Conservation (phyloP, 1,140 invertebrate genomes). For the Teleopsis dalmanni region DNA sequence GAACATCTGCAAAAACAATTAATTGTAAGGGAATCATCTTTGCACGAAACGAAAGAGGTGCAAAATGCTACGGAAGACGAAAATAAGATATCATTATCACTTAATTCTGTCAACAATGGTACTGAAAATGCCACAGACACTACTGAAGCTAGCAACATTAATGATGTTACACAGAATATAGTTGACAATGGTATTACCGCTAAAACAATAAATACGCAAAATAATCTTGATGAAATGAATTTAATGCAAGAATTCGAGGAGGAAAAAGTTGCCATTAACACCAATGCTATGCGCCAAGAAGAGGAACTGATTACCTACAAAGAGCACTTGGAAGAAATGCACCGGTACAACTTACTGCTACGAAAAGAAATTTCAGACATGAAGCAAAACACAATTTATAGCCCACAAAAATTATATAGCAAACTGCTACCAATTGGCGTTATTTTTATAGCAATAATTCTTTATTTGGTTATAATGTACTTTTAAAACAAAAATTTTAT, state of each 20-base stretch:
- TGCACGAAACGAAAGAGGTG: too few relatives aligned
- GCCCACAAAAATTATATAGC: constrained; percentile 3
- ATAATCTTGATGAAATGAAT: constrained; percentile 1
- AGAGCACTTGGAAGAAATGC: constrained; percentile 31
- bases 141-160: not conserved
- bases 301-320: constrained; percentile 41
- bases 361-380: constrained; percentile 28
- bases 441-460: constrained; percentile 23
- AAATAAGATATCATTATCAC: too few relatives aligned
- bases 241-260: too few relatives aligned
- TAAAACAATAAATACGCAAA: constrained; percentile 5
- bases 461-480: constrained; percentile 25
- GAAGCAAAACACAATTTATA: constrained; percentile 13
- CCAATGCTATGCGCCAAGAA: constrained; percentile 24
- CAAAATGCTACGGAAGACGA: too few relatives aligned
- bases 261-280: constrained; percentile 25
- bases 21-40: too few relatives aligned
- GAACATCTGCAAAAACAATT: constrained; percentile 6
- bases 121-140: constrained; percentile 5
- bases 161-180: constrained; percentile 1
- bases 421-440: constrained; percentile 22
- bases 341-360: constrained; percentile 27
- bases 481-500: constrained; percentile 8
- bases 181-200: not conserved
- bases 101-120: constrained; percentile 9